phyloP scores from a whole-genome alignment of 1,140 invertebrate species.

The Tetramorium simillimum region DNA sequence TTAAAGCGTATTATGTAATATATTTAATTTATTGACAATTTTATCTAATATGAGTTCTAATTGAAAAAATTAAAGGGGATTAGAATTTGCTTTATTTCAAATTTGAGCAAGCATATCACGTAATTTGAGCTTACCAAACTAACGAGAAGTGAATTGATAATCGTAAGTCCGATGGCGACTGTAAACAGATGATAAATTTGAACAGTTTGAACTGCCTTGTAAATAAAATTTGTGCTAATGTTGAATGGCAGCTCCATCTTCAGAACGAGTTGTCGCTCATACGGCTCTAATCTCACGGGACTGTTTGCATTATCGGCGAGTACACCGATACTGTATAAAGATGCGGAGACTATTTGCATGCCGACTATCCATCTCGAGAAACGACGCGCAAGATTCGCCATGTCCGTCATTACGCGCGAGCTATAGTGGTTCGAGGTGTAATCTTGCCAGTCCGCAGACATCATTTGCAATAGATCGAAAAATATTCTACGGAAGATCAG shows the following conservation, averaged over 20 bases:
- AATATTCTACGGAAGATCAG: constrained; percentile 18
- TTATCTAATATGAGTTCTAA: not conserved
- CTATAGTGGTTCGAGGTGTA: not conserved
- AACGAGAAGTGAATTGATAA: constrained; percentile 45
- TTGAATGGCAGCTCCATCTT: constrained; percentile 63
- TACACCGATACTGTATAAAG: not conserved
- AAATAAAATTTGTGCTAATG: constrained; percentile 22
- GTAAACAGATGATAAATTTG: constrained; percentile 45
- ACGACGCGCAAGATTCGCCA: constrained; percentile 9
- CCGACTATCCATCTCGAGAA: constrained; percentile 41
- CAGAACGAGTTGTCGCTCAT: constrained; percentile 9
- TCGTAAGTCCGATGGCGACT: not conserved
- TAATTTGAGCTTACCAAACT: constrained; percentile 43
- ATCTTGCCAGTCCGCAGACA: constrained; percentile 35
- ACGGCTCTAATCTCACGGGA: not conserved
- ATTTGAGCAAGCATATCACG: not conserved
- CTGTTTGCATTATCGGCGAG: not conserved
- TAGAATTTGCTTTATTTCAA: not conserved
- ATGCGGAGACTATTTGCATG: not conserved
- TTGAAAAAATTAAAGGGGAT: not conserved
- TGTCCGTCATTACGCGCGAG: constrained; percentile 28
- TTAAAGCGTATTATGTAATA: not conserved
- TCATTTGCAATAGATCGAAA: constrained; percentile 39
- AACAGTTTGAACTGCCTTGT: not conserved
- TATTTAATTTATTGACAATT: not conserved